Conservation (phyloP, 2,888 invertebrate species). For the Biston betularia region DNA sequence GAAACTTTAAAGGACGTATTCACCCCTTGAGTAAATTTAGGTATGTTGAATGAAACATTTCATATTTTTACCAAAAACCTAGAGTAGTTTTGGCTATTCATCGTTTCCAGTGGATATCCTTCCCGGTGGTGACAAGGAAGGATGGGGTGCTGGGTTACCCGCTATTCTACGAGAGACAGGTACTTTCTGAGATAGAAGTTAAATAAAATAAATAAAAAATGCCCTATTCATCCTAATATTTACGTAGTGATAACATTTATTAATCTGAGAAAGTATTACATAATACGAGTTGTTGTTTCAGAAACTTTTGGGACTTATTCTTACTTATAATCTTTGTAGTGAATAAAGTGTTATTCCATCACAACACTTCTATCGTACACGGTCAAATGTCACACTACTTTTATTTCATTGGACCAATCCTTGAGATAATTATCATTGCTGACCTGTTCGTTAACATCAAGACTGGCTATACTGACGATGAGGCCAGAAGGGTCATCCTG, state of each 20-base stretch:
- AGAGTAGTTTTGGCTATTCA: too few relatives aligned
- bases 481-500: background rate
- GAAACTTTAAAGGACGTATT: background rate
- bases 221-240: too few relatives aligned
- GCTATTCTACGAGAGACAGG: too few relatives aligned
- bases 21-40: conserved; percentile 12
- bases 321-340: conserved; percentile 3
- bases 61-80: too few relatives aligned
- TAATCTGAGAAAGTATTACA: too few relatives aligned
- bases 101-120: too few relatives aligned
- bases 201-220: too few relatives aligned
- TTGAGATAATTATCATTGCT: background rate
- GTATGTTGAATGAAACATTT: background rate
- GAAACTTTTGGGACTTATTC: conserved; percentile 1
- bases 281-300: background rate
- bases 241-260: too few relatives aligned
- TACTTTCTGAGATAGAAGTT: too few relatives aligned
- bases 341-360: background rate
- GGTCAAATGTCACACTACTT: background rate
- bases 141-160: too few relatives aligned
- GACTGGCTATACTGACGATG: background rate
- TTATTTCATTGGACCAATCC: background rate
- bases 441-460: background rate
- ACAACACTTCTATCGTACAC: background rate
- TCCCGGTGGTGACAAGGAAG: too few relatives aligned